Evolutionary conservation across 2,113 vertebrate genomes (phyloP), one percentile per base, ranked within the genome.

Genomic region (Indicator indicator): DNA sequence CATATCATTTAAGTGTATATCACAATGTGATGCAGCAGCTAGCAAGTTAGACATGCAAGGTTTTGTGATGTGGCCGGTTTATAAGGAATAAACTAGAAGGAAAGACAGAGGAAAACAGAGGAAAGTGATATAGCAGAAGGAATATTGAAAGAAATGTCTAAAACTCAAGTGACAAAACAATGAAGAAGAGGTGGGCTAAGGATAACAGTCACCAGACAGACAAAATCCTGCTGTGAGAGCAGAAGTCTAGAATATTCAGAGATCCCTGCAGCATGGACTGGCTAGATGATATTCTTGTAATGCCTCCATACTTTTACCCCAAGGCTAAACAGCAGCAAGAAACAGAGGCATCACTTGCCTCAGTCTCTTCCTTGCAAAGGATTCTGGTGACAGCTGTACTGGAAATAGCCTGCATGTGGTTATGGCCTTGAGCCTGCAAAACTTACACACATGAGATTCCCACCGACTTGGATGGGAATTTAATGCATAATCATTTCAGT

Each of bases 381-480:
- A 14, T n/a, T 62, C 86, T 89, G 67, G 7, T 38, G 72, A 54
- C 71, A 85, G 68, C 69, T 73, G 26, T 4, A 1, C 93, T 94
- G 89, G 59, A 94, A 88, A 83, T 27, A 71, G 75, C 60, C 87
- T 62, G 69, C 2, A 5, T 83, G 89, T 83, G 94, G 89, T 93
- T 95, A 62, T 91, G 91, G 85, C 95, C 91, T 44, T 2, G 1
- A 93, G 93, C 88, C 85, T 91, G 95, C 89, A 94, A 36, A 93
- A 71, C 89, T 72, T 11, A 30, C 79, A 72, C 64, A 33, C 82
- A 79, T 5, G 79, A 95, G 83, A 70, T 96, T 97, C 91, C 92
- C 95, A 96, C 88, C 52, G 0, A 4, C 86, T 67, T 72, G 90
- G 83, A 96, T 93, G 95, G 88, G 95, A 96, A 90, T 87, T 93